Conservation (phyloP, 2,888 invertebrate genomes). For the Nematopogon swammerdamellus region DNA sequence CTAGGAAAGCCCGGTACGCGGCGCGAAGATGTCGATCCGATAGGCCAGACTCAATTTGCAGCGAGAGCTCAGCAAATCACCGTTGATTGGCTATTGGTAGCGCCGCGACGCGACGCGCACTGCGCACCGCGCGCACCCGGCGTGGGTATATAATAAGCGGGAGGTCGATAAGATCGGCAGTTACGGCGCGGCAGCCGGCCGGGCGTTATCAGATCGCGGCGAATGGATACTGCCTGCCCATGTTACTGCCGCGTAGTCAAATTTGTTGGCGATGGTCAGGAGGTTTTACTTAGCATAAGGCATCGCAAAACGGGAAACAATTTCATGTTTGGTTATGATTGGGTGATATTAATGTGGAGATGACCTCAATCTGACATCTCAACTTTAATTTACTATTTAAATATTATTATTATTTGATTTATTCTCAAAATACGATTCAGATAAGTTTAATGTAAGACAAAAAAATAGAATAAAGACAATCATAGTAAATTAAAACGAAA, state of each 20-base stretch:
- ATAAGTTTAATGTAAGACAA: too few species aligned
- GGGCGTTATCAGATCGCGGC: constrained; percentile 38
- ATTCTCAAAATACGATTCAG: too few species aligned
- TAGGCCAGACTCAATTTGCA: neutral
- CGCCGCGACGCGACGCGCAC: neutral
- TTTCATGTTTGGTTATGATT: too few species aligned
- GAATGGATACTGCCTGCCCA: constrained; percentile 26
- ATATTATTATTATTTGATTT: too few species aligned
- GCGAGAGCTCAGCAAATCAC: neutral
- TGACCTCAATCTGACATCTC: too few species aligned
- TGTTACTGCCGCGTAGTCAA: neutral
- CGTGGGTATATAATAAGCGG: constrained; percentile 28
- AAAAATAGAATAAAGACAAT: too few species aligned
- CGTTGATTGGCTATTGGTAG: neutral
- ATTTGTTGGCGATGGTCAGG: neutral
- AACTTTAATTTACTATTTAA: too few species aligned
- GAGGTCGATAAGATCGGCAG: constrained; percentile 38
- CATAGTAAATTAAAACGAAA: too few species aligned
- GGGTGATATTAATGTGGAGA: too few species aligned
- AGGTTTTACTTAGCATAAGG: too few species aligned
- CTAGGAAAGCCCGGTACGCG: neutral
- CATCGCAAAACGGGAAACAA: too few species aligned
- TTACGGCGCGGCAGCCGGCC: constrained; percentile 29
- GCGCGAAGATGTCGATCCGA: neutral
- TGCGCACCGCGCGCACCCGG: neutral